A percentile compares a stretch with the other conserved stretches of the same genome.
Evolutionary conservation across 2,797 vertebrate genomes (phyloP).

Genomic region (Sarcophilus harrisii): DNA sequence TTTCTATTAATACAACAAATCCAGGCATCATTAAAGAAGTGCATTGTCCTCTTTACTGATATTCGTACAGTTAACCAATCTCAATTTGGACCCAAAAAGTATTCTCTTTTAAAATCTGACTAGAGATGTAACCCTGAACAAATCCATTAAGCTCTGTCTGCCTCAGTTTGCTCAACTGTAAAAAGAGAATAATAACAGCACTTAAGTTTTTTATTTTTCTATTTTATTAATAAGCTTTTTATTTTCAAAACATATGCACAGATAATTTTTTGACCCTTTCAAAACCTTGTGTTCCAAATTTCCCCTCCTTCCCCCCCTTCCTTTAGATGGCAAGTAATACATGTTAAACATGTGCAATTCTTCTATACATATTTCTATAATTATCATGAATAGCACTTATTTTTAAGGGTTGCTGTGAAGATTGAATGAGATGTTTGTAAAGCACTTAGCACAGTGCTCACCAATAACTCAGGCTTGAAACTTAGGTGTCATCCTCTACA

Average conservation of each 20-base stretch:
- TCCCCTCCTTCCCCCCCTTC: too few species aligned
- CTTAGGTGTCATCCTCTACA: neutral
- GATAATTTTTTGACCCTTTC: too few species aligned
- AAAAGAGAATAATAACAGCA: neutral
- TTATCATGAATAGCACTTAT: too few species aligned
- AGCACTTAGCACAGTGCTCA: neutral
- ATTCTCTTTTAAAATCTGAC: neutral
- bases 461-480: neutral
- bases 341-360: too few species aligned
- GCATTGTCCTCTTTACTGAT: neutral
- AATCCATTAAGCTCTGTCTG: neutral
- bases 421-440: neutral
- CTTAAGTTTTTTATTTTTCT: neutral
- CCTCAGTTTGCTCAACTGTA: neutral
- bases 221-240: too few species aligned
- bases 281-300: too few species aligned
- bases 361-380: too few species aligned
- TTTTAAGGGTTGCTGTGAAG: neutral
- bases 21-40: conserved; percentile 39
- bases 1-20: conserved; percentile 27
- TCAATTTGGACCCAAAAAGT: neutral
- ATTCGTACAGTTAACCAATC: conserved; percentile 21
- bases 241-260: too few species aligned
- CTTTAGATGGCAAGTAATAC: too few species aligned
- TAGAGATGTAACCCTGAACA: neutral